Evolutionary conservation across 2,797 vertebrate species (phyloP).

Genomic region (Myotis daubentonii): DNA sequence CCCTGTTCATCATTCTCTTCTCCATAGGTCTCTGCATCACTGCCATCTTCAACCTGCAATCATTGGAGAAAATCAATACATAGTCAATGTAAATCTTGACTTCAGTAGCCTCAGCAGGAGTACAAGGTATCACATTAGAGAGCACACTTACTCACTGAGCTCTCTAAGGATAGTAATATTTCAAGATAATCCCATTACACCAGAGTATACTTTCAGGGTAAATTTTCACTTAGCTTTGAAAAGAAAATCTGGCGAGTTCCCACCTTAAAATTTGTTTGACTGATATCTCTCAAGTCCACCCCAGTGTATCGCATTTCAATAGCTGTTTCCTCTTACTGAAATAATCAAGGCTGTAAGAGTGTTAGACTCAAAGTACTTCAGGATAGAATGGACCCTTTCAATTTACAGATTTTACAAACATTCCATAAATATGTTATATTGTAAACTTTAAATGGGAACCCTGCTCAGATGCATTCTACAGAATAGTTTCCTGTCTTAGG

Average conservation of each 20-base stretch:
- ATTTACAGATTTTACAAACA: conserved; percentile 29
- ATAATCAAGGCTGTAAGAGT: background rate
- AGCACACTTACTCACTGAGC: conserved; percentile 6
- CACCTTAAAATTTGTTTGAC: background rate
- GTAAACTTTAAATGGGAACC: conserved; percentile 4
- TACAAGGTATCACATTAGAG: background rate
- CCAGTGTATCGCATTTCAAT: background rate
- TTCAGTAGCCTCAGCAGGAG: background rate
- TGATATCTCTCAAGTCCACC: background rate
- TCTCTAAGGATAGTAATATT: background rate
- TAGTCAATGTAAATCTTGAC: background rate
- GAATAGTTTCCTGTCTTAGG: background rate
- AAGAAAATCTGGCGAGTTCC: background rate
- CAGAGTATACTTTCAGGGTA: background rate
- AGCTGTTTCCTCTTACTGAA: background rate
- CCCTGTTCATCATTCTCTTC: conserved; percentile 84
- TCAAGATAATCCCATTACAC: background rate
- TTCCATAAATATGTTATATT: background rate
- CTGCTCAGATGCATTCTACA: background rate
- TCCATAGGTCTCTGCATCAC: conserved; percentile 79
- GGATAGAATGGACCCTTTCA: background rate
- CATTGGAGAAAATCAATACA: conserved; percentile 68
- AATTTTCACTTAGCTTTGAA: background rate
- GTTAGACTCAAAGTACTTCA: conserved; percentile 30
- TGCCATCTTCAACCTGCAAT: conserved; percentile 80